These are phyloP conservation scores for Drosophila equinoxialis DNA, from an alignment of 1,140 invertebrate genomes.

Conservation along the genomic window DNA sequence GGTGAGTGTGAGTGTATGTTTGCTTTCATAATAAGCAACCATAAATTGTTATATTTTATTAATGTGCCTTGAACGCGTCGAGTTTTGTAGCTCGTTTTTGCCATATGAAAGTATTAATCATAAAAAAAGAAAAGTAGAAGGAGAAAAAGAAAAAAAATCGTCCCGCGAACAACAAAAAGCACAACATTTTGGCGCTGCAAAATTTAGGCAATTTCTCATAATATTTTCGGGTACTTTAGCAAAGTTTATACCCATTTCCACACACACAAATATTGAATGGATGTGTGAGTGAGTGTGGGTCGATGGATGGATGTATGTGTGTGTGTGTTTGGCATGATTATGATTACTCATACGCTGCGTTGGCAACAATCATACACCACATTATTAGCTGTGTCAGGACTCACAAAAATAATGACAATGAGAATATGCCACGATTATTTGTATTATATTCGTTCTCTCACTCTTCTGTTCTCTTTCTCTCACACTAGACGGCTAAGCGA, in stretches of 20 bases:
- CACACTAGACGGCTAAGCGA: not conserved
- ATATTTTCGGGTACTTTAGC: conserved; percentile 37
- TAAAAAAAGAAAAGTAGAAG: conserved; percentile 18
- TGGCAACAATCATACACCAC: conserved; percentile 76
- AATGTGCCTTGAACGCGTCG: conserved; percentile 71
- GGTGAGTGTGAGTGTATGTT: conserved; percentile 38
- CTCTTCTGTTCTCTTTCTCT: not conserved
- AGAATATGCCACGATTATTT: conserved; percentile 77
- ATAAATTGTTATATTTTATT: conserved; percentile 81
- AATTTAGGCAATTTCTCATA: conserved; percentile 78
- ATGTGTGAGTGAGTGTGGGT: conserved; percentile 11
- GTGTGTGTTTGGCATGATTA: conserved; percentile 55
- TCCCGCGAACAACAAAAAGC: conserved; percentile 31
- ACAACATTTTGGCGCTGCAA: conserved; percentile 65
- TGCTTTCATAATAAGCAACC: conserved; percentile 67
- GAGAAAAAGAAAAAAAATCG: conserved; percentile 22
- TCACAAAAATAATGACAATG: conserved; percentile 77
- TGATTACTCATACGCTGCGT: conserved; percentile 80
- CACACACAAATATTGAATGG: conserved; percentile 54
- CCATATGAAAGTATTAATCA: conserved; percentile 79
- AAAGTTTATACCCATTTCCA: conserved; percentile 70
- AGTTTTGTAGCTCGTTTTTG: conserved; percentile 52
- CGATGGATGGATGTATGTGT: conserved; percentile 11
- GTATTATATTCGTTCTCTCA: conserved; percentile 42
- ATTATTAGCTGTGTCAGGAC: conserved; percentile 79